Evolutionary conservation across 2,797 vertebrate genomes (phyloP).

Genomic region (Pterois miles): DNA sequence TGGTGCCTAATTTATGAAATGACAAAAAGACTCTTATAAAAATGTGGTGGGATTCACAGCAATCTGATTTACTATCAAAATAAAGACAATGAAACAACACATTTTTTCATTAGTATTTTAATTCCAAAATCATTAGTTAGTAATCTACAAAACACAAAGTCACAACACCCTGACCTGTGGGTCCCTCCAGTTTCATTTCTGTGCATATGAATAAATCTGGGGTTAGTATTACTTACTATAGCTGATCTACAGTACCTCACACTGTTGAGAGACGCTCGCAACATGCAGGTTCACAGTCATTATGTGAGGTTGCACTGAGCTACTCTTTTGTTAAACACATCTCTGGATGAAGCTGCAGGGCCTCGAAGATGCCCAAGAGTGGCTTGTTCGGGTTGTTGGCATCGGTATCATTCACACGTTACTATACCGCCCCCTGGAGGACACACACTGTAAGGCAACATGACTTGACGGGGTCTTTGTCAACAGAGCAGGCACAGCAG

Average conservation of each 20-base stretch:
- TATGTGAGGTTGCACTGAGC: not conserved
- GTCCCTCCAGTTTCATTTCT: constrained; percentile 32
- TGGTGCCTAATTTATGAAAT: not conserved
- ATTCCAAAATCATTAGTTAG: constrained; percentile 60
- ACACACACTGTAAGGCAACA: constrained; percentile 59
- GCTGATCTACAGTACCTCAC: constrained; percentile 17
- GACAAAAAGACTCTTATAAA: not conserved
- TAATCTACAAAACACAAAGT: constrained; percentile 56
- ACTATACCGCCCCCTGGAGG: constrained; percentile 61
- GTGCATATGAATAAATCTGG: constrained; percentile 25
- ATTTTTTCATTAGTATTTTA: constrained; percentile 68
- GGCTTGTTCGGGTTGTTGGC: not conserved
- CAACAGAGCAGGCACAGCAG: constrained; percentile 39
- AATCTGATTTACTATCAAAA: not conserved
- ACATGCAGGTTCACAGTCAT: not conserved
- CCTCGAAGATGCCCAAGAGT: not conserved
- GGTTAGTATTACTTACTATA: constrained; percentile 1
- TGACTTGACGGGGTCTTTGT: constrained; percentile 21
- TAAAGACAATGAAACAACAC: not conserved
- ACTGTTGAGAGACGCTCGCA: not conserved
- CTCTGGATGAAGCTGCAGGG: not conserved
- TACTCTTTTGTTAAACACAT: too few relatives aligned
- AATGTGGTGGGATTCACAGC: not conserved
- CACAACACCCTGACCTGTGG: constrained; percentile 12
- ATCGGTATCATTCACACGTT: not conserved